Percentiles rank a stretch among this genome's conserved stretches.
Evolutionary conservation across 2,888 invertebrate genomes (phyloP).

Genomic region (Chymomyza caudatula): DNA sequence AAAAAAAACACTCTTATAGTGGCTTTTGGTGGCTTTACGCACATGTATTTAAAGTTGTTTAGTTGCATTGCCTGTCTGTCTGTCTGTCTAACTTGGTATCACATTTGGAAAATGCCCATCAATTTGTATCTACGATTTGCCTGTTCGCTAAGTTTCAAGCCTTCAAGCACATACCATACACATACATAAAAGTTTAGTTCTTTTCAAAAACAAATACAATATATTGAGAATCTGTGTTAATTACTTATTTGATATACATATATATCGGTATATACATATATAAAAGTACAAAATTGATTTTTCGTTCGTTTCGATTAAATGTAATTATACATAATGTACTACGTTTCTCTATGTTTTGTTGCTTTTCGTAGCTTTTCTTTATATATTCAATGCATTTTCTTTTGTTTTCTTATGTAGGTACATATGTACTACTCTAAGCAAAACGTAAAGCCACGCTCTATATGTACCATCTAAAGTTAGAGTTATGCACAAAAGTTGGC

Average conservation of each 20-base stretch:
- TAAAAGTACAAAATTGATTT: background rate
- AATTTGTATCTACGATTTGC: background rate
- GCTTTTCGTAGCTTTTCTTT: background rate
- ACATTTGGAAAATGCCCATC: constrained; percentile 51
- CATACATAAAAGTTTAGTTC: background rate
- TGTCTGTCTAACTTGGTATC: constrained; percentile 40
- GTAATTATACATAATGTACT: background rate
- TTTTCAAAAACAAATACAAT: constrained; percentile 1
- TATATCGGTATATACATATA: constrained; percentile 4
- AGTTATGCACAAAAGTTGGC: background rate
- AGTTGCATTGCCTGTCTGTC: constrained; percentile 23
- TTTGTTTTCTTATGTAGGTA: constrained; percentile 28
- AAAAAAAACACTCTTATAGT: constrained; percentile 5
- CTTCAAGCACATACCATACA: too few relatives aligned
- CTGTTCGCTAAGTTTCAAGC: background rate
- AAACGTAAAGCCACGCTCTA: background rate
- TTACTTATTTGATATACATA: constrained; percentile 13
- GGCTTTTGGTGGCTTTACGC: too few relatives aligned
- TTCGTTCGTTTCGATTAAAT: background rate
- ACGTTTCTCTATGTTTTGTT: background rate
- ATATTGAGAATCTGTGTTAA: constrained; percentile 40
- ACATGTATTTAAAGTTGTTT: too few relatives aligned
- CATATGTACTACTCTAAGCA: constrained; percentile 39
- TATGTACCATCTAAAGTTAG: background rate
- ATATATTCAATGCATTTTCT: constrained; percentile 29